Conservation (phyloP, 2,797 vertebrate species). For the Micromesistius poutassou region DNA sequence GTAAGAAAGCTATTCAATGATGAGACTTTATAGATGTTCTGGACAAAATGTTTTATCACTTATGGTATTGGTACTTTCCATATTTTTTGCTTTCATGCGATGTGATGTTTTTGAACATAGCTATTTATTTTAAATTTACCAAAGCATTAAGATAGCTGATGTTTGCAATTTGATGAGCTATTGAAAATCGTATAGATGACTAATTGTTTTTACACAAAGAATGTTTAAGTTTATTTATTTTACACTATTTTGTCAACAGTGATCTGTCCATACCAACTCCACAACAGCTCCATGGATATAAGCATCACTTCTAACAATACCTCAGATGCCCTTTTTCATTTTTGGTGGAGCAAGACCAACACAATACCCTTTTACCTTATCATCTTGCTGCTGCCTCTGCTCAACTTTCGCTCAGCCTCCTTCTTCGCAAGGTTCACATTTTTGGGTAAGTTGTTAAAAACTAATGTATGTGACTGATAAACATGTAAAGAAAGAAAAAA, state of each 20-base stretch:
- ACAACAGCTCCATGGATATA: slow-evolving; percentile 23
- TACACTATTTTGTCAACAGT: slow-evolving; percentile 66
- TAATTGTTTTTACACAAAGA: neutral
- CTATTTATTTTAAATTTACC: neutral
- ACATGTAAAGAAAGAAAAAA: neutral
- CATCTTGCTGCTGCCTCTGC: slow-evolving; percentile 83
- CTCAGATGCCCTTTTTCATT: slow-evolving; percentile 52
- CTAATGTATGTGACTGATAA: neutral
- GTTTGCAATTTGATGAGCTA: too few relatives aligned
- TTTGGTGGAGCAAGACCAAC: slow-evolving; percentile 87
- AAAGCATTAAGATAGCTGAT: neutral
- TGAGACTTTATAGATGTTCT: neutral
- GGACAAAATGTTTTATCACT: neutral
- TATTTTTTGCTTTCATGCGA: too few relatives aligned
- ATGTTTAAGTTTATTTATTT: slow-evolving; percentile 15
- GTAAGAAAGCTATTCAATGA: neutral
- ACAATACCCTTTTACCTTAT: slow-evolving; percentile 90
- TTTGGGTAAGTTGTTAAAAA: slow-evolving; percentile 75
- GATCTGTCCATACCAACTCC: slow-evolving; percentile 78
- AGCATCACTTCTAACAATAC: slow-evolving; percentile 47
- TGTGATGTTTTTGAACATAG: neutral
- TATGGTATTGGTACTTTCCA: too few relatives aligned
- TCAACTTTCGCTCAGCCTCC: slow-evolving; percentile 93
- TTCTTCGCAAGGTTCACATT: slow-evolving; percentile 97
- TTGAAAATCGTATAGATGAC: too few relatives aligned